Evolutionary conservation across 2,888 invertebrate genomes (phyloP).

Genomic region (Drosophila dives): DNA sequence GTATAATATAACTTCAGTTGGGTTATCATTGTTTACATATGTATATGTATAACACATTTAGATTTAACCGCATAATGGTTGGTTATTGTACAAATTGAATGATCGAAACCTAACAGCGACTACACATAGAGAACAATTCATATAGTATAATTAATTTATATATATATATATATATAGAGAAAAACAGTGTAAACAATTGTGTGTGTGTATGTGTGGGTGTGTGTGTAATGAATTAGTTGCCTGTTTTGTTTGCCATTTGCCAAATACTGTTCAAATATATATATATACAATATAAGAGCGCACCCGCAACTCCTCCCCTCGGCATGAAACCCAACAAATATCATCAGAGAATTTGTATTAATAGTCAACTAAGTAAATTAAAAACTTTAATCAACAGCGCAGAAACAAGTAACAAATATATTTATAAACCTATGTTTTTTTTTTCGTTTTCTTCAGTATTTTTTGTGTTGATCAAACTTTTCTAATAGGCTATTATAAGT

Average conservation of each 20-base stretch:
- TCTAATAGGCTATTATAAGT: conserved; percentile 56
- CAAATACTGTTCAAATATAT: conserved; percentile 52
- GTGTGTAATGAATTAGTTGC: conserved; percentile 54
- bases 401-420: conserved; percentile 74
- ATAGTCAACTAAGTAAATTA: conserved; percentile 69
- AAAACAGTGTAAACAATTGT: conserved; percentile 63
- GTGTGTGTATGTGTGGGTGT: background rate
- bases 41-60: conserved; percentile 46
- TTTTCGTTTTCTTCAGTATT: conserved; percentile 13
- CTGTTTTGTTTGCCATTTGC: conserved; percentile 45
- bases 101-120: conserved; percentile 62
- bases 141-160: conserved; percentile 21
- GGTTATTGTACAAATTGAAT: conserved; percentile 47
- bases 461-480: conserved; percentile 46
- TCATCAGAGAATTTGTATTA: conserved; percentile 40
- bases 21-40: conserved; percentile 33
- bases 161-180: conserved; percentile 18
- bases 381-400: conserved; percentile 62
- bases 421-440: conserved; percentile 29
- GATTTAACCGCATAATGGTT: conserved; percentile 36
- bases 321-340: conserved; percentile 13
- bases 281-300: conserved; percentile 15
- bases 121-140: conserved; percentile 75
- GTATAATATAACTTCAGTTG: conserved; percentile 52
- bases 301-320: conserved; percentile 12